phyloP scores from a whole-genome alignment of 2,113 vertebrate species.

The Trinectes maculatus region DNA sequence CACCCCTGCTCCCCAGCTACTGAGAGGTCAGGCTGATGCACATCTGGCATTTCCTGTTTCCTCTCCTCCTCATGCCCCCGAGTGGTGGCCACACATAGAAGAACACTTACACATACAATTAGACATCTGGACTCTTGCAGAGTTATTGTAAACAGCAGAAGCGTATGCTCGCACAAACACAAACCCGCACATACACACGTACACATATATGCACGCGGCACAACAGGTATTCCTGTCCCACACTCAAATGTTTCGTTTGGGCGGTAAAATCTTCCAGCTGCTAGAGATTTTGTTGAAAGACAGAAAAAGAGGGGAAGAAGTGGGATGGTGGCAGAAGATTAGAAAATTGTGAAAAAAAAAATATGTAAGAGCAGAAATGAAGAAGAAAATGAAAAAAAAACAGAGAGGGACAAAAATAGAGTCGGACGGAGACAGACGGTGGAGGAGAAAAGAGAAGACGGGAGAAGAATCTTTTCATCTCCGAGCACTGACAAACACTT shows the following conservation, averaged over 20 bases:
- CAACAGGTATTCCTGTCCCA: constrained; percentile 46
- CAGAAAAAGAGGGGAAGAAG: constrained; percentile 10
- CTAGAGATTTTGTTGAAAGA: constrained; percentile 5
- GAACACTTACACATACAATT: constrained; percentile 13
- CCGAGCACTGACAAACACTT: constrained; percentile 67
- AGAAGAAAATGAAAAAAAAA: constrained; percentile 6
- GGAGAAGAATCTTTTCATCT: constrained; percentile 44
- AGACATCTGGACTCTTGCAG: constrained; percentile 37
- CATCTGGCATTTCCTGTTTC: constrained; percentile 80
- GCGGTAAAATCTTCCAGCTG: constrained; percentile 64
- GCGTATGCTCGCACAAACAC: constrained; percentile 6
- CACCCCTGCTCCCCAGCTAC: constrained; percentile 43
- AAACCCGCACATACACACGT: constrained; percentile 5
- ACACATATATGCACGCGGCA: constrained; percentile 3
- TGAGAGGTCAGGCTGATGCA: constrained; percentile 75
- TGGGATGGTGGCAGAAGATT: constrained; percentile 10
- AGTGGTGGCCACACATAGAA: constrained; percentile 33
- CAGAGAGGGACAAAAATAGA: constrained; percentile 12
- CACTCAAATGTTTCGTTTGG: constrained; percentile 57
- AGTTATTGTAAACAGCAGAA: constrained; percentile 44
- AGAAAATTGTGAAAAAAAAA: constrained; percentile 6
- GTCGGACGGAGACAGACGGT: constrained; percentile 5
- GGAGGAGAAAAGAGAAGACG: constrained; percentile 15
- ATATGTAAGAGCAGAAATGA: constrained; percentile 11
- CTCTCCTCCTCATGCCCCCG: constrained; percentile 61